Evolutionary conservation across 2,888 invertebrate species (phyloP).

Genomic region (Lagria hirta): DNA sequence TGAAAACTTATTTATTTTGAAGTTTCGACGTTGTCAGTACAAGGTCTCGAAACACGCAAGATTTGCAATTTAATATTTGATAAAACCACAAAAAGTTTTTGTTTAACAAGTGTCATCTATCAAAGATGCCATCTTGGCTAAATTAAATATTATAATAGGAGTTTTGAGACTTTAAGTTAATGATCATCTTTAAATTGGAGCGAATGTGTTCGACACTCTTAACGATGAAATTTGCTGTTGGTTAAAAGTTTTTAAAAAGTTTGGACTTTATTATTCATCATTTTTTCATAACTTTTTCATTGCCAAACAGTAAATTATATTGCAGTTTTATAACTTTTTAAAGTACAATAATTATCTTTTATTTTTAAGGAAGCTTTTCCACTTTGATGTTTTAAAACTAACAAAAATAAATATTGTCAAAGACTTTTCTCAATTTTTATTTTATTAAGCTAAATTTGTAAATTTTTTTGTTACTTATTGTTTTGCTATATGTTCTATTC

Average conservation of each 20-base stretch:
- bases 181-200: constrained; percentile 17
- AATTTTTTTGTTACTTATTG: too few relatives aligned
- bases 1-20: neutral
- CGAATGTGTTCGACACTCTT: constrained; percentile 21
- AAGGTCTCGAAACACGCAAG: constrained; percentile 9
- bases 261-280: constrained; percentile 19
- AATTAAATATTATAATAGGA: constrained; percentile 16
- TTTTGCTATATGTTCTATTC: too few relatives aligned
- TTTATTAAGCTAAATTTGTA: too few relatives aligned
- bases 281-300: constrained; percentile 10
- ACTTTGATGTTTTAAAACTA: too few relatives aligned
- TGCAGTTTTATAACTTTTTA: constrained; percentile 13
- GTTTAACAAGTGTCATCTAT: neutral
- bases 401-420: too few relatives aligned
- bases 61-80: constrained; percentile 5
- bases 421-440: too few relatives aligned
- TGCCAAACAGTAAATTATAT: constrained; percentile 11
- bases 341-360: constrained; percentile 11
- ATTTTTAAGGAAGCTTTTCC: too few relatives aligned
- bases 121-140: constrained; percentile 10
- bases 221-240: constrained; percentile 21
- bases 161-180: constrained; percentile 7
- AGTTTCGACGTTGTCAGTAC: neutral
- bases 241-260: constrained; percentile 17
- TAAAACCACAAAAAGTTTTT: constrained; percentile 1